Percentiles rank a stretch among this genome's conserved stretches.
Conservation (phyloP, 2,797 vertebrate genomes). For the Sebastes taczanowskii region DNA sequence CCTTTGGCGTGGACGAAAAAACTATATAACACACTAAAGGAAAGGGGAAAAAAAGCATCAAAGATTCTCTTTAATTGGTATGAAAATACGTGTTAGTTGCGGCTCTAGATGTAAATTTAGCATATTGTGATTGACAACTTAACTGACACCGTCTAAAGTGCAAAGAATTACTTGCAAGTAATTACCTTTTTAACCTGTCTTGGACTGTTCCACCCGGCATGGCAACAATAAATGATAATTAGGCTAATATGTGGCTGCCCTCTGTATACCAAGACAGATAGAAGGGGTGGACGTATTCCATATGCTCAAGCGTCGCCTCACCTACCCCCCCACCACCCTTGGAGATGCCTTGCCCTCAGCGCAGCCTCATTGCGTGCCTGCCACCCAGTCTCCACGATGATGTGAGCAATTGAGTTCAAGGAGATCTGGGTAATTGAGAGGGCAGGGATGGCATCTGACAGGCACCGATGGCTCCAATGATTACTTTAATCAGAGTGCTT, state of each 20-base stretch:
- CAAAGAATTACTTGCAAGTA: background rate
- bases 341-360: conserved; percentile 10
- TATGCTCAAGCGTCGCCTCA: conserved; percentile 43
- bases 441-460: conserved; percentile 87
- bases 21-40: too few relatives aligned
- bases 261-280: conserved; percentile 12
- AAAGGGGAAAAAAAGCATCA: too few relatives aligned
- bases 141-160: background rate
- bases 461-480: conserved; percentile 86
- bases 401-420: conserved; percentile 84
- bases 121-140: background rate
- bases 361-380: conserved; percentile 22
- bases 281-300: conserved; percentile 57
- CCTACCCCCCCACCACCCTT: background rate
- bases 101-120: background rate
- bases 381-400: conserved; percentile 62
- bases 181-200: background rate
- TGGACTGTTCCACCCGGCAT: background rate
- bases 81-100: background rate
- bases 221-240: conserved; percentile 38
- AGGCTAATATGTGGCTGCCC: conserved; percentile 17
- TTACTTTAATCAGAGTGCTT: conserved; percentile 87
- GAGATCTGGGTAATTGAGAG: conserved; percentile 86
- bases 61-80: too few relatives aligned
- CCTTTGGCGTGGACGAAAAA: too few relatives aligned